Evolutionary conservation across 1,140 invertebrate genomes (phyloP).

Genomic region (Penaeus japonicus): DNA sequence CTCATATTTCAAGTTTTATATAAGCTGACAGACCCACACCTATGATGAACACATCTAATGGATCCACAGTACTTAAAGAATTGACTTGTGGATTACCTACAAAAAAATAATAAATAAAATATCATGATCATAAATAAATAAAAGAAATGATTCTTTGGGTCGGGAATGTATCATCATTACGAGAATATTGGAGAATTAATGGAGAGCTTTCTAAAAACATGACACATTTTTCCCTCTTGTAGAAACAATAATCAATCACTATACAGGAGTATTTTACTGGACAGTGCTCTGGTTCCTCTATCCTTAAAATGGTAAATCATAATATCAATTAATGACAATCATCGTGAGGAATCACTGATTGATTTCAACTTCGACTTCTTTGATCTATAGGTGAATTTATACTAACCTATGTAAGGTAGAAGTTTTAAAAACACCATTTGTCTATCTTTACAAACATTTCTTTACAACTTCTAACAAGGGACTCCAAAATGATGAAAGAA

Average conservation of each 20-base stretch:
- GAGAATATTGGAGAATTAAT: conserved; percentile 29
- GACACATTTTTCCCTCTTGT: conserved; percentile 25
- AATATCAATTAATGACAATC: conserved; percentile 34
- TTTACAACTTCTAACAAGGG: conserved; percentile 36
- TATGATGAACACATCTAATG: conserved; percentile 41
- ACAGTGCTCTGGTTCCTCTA: conserved; percentile 41
- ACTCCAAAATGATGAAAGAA: conserved; percentile 35
- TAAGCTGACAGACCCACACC: conserved; percentile 42
- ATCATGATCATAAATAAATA: not conserved
- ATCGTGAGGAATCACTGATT: conserved; percentile 18
- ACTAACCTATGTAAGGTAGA: conserved; percentile 41
- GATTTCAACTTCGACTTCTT: conserved; percentile 14
- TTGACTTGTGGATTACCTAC: conserved; percentile 26
- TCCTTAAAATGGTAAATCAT: conserved; percentile 2
- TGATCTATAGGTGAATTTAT: conserved; percentile 24
- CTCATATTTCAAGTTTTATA: not conserved
- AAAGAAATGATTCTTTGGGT: conserved; percentile 24
- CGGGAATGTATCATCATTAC: conserved; percentile 31
- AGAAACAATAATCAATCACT: conserved; percentile 41
- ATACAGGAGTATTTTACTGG: conserved; percentile 38
- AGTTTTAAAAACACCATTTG: conserved; percentile 44
- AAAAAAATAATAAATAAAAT: conserved; percentile 13
- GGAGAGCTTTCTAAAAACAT: conserved; percentile 28
- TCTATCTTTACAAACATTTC: conserved; percentile 50
- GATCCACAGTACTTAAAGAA: conserved; percentile 13